Conservation (phyloP, 2,888 invertebrate genomes). For the Platerodrilus igneus region DNA sequence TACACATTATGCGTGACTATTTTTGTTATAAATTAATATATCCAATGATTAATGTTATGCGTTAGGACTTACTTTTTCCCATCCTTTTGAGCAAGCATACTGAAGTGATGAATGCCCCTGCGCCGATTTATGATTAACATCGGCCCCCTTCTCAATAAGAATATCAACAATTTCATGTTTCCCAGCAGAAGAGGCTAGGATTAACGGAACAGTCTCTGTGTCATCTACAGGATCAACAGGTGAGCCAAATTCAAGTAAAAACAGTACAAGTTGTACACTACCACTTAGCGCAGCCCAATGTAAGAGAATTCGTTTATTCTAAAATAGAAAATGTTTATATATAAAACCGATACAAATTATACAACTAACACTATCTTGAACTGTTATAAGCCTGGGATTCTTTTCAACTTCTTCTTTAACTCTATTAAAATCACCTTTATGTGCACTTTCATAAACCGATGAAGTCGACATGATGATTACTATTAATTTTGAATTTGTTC, state of each 20-base stretch:
- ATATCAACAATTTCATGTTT: slow-evolving; percentile 61
- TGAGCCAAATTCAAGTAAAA: slow-evolving; percentile 61
- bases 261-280: slow-evolving; percentile 66
- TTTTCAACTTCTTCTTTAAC: slow-evolving; percentile 60
- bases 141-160: slow-evolving; percentile 63
- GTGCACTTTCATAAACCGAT: slow-evolving; percentile 66
- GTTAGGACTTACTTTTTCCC: slow-evolving; percentile 65
- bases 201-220: slow-evolving; percentile 70
- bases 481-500: too few relatives aligned
- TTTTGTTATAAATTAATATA: too few relatives aligned
- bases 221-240: slow-evolving; percentile 70
- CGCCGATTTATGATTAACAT: slow-evolving; percentile 66
- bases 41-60: too few relatives aligned
- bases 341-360: too few relatives aligned
- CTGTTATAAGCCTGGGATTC: slow-evolving; percentile 50
- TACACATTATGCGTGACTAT: too few relatives aligned
- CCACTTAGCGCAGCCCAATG: slow-evolving; percentile 81
- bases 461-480: too few relatives aligned
- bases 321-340: slow-evolving; percentile 40
- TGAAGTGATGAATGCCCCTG: slow-evolving; percentile 78
- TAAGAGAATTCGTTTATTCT: slow-evolving; percentile 68
- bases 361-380: slow-evolving; percentile 52
- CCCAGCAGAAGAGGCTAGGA: slow-evolving; percentile 77
- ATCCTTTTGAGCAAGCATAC: slow-evolving; percentile 82
- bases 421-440: slow-evolving; percentile 65